phyloP scores from a whole-genome alignment of 2,113 vertebrate genomes.

The Trachemys scripta region DNA sequence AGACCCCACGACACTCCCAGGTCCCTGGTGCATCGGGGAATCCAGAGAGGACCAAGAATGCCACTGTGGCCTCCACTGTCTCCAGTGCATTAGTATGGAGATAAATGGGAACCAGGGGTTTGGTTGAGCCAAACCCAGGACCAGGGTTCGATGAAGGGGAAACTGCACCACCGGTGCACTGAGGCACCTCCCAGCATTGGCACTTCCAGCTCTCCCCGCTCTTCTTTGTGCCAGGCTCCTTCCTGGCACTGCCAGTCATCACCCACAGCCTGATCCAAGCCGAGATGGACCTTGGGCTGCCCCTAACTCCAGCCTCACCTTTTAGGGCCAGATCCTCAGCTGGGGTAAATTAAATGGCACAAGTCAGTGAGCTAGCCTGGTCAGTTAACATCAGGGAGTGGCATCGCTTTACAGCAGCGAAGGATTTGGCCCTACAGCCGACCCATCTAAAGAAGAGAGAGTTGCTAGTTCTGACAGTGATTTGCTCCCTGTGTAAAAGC shows the following conservation, averaged over 20 bases:
- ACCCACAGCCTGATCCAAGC: neutral
- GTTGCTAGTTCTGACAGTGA: neutral
- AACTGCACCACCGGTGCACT: neutral
- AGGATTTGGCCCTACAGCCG: neutral
- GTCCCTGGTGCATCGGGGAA: neutral
- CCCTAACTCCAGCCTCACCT: neutral
- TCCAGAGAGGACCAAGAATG: neutral
- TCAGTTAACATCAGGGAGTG: neutral
- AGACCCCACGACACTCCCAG: neutral
- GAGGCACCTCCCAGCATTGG: neutral
- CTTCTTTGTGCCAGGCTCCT: neutral
- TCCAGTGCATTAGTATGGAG: neutral
- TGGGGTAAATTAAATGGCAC: neutral
- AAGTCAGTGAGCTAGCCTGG: neutral
- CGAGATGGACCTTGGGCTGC: neutral
- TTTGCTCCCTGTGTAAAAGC: neutral
- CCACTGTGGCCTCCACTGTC: neutral
- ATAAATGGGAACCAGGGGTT: neutral
- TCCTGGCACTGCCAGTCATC: neutral
- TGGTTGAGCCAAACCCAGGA: neutral
- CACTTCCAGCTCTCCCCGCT: neutral
- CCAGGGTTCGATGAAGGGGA: neutral
- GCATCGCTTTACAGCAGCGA: neutral
- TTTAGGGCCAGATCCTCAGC: neutral
- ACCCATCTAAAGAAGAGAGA: too few relatives aligned